Conservation (phyloP, 2,888 invertebrate species). For the Magallana nippona region DNA sequence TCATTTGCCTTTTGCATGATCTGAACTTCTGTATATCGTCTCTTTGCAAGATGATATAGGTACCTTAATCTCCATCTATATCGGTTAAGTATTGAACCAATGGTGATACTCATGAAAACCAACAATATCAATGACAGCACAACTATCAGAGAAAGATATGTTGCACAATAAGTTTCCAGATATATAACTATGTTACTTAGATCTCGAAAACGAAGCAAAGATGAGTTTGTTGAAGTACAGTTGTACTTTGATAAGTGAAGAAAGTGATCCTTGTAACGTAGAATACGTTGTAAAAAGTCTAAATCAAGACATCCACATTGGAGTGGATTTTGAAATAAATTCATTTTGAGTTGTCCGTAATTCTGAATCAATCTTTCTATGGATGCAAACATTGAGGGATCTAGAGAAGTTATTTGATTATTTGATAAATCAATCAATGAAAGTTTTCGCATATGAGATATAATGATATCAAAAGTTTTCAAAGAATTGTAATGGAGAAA, state of each 20-base stretch:
- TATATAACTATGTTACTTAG: not conserved
- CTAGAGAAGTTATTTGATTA: not conserved
- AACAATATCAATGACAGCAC: not conserved
- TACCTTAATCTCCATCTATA: slow-evolving; percentile 44
- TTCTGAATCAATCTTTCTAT: not conserved
- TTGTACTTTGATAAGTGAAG: not conserved
- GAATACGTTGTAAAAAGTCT: slow-evolving; percentile 25
- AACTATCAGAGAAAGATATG: slow-evolving; percentile 17
- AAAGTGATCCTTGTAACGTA: not conserved
- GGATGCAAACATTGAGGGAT: not conserved
- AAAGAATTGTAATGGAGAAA: slow-evolving; percentile 10
- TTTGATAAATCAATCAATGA: not conserved
- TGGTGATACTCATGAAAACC: not conserved
- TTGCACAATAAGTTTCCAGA: not conserved
- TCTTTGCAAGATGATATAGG: slow-evolving; percentile 30
- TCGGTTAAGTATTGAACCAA: slow-evolving; percentile 20
- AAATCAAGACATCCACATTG: slow-evolving; percentile 2
- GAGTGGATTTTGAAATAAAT: not conserved
- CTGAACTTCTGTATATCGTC: not conserved
- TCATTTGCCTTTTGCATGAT: not conserved
- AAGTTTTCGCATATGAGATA: slow-evolving; percentile 21
- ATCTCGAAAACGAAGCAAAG: not conserved
- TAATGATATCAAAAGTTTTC: not conserved
- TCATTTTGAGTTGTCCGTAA: not conserved
- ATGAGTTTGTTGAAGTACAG: not conserved